Base-by-base conservation (phyloP, 2,888 invertebrate species). In the Diabrotica balteata region DNA sequence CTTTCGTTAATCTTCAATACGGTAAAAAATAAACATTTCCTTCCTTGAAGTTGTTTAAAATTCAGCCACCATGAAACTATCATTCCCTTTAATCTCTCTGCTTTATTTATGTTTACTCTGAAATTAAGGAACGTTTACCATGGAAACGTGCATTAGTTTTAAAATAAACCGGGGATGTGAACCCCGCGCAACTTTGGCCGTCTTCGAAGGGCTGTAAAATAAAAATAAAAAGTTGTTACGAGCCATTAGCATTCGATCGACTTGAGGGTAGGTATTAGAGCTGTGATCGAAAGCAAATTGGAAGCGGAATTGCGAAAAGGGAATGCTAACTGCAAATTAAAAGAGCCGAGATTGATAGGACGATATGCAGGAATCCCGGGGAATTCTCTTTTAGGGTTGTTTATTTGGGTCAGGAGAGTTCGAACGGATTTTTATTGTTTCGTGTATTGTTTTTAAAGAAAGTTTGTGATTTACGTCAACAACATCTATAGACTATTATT, bases 261-360 rank as follows among this genome's bases (percentile, higher is more conserved):
- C 70, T 76, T 70, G 75, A 75, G 73, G 59, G 70, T 71, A 78
- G 77, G 77, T 76, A 80, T 79, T 78, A 78, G 75, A 72, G 72
- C 71, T 70, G 71, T 76, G 78, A 77, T 78, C 75, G 76, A 73
- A 76, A 71, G 75, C 77, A 77, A 80, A 80, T 80, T 78, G 79
- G 78, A 77, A 76, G 69, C 66, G 69, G 71, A 68, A 72, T 63
- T 68, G 68, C 71, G 67, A 62, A 67, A 57, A 64, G 70, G 63
- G 76, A 77, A 78, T 78, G 75, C 75, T 78, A 78, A 78, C 76
- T 77, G 73, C 72, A 76, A 76, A 77, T 78, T 77, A 78, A 77
- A 57, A 76, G 65, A 61, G 64, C 62, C 45, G 63, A 65, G 65
- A 69, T 67, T 72, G 71, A 63, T 58, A 60, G 46, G 54, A 59